Evolutionary conservation across 2,888 invertebrate species (phyloP).

Genomic region (Homarus gammarus): DNA sequence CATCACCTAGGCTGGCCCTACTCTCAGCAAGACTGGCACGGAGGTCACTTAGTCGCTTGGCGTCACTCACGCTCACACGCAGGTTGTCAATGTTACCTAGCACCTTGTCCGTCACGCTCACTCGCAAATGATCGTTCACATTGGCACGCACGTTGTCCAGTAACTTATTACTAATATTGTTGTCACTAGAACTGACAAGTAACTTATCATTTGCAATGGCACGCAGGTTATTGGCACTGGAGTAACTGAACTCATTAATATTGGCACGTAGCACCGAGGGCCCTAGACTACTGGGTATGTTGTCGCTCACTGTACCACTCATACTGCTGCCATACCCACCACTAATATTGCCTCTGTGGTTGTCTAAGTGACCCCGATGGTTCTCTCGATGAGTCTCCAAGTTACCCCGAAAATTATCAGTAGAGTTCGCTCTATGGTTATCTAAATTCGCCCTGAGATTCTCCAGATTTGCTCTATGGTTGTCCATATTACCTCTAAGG

Average conservation of each 20-base stretch:
- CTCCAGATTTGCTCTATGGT: slow-evolving; percentile 51
- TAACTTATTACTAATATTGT: slow-evolving; percentile 33
- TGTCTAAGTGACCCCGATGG: slow-evolving; percentile 19
- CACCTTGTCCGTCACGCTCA: slow-evolving; percentile 60
- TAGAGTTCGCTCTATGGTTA: slow-evolving; percentile 23
- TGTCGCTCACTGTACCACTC: neutral
- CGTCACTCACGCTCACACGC: slow-evolving; percentile 65
- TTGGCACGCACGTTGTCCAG: slow-evolving; percentile 60
- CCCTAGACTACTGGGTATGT: neutral
- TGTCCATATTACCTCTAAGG: slow-evolving; percentile 44
- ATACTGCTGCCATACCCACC: slow-evolving; percentile 20
- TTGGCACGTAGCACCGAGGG: slow-evolving; percentile 26
- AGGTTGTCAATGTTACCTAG: slow-evolving; percentile 50
- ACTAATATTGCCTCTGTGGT: slow-evolving; percentile 18
- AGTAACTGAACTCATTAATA: slow-evolving; percentile 31
- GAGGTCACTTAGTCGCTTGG: slow-evolving; percentile 62
- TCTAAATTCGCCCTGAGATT: slow-evolving; percentile 60
- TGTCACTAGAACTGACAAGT: slow-evolving; percentile 36
- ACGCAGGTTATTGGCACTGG: slow-evolving; percentile 52
- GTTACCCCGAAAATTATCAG: slow-evolving; percentile 34
- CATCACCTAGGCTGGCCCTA: slow-evolving; percentile 78
- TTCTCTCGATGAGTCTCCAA: slow-evolving; percentile 14
- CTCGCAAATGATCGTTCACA: slow-evolving; percentile 52
- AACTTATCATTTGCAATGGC: slow-evolving; percentile 39
- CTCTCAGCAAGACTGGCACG: slow-evolving; percentile 63